These are phyloP conservation scores for Pocillopora grandis DNA, from an alignment of 92 coral and sea anemone species.

Conservation along the genomic window DNA sequence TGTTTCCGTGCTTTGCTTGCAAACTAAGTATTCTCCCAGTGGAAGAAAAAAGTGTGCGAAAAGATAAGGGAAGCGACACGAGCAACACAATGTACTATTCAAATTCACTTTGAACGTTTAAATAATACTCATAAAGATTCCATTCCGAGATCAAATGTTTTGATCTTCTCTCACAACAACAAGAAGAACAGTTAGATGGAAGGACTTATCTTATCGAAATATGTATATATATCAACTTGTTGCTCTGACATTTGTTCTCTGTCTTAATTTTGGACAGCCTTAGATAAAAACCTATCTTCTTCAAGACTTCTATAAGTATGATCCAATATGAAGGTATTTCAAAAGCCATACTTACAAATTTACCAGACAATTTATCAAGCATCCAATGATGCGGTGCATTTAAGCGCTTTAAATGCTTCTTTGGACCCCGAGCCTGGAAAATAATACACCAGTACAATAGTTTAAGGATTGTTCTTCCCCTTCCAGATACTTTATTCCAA, in stretches of 20 bases:
- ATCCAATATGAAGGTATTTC: neutral
- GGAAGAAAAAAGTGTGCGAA: too few species aligned
- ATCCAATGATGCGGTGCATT: constrained; percentile 99
- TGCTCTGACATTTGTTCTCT: neutral
- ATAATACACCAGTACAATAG: constrained; percentile 51
- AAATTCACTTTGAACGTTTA: too few species aligned
- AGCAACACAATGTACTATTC: too few species aligned
- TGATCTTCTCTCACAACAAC: too few species aligned
- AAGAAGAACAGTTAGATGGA: too few species aligned
- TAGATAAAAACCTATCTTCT: neutral
- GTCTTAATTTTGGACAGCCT: neutral
- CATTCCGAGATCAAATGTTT: too few species aligned
- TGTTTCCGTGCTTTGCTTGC: too few species aligned
- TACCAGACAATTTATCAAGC: constrained; percentile 99
- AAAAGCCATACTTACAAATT: constrained; percentile 76
- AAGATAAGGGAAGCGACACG: too few species aligned
- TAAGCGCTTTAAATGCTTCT: constrained; percentile 99
- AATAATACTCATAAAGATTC: too few species aligned
- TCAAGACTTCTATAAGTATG: neutral
- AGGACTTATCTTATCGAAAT: too few species aligned
- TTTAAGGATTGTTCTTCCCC: constrained; percentile 43
- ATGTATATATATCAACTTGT: too few species aligned
- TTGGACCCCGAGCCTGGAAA: constrained; percentile 99
- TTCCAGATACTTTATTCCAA: neutral
- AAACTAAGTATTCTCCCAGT: too few species aligned